phyloP scores from a whole-genome alignment of 2,113 vertebrate species.

The Pelecanoides urinatrix region DNA sequence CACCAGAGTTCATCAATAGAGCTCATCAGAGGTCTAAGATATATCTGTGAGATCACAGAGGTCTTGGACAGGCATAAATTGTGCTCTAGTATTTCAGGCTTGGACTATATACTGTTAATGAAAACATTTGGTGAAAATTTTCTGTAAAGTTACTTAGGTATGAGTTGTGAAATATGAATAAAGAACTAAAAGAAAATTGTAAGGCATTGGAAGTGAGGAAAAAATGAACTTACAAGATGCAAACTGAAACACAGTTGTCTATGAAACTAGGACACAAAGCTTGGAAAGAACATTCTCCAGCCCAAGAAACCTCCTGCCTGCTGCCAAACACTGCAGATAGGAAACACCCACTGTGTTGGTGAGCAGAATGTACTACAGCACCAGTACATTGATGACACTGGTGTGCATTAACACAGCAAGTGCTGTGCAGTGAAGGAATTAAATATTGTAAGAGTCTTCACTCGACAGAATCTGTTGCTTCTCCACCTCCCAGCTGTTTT shows the following conservation, averaged over 20 bases:
- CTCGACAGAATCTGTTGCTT: neutral
- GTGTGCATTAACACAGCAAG: neutral
- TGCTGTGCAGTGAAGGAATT: neutral
- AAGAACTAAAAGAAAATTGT: neutral
- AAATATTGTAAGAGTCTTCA: neutral
- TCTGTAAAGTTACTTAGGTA: neutral
- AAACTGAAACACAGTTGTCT: neutral
- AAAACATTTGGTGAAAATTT: neutral
- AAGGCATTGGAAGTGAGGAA: neutral
- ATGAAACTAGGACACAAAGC: neutral
- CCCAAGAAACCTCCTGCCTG: neutral
- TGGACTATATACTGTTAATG: neutral
- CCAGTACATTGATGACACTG: neutral
- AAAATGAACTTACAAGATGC: neutral
- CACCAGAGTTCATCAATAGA: neutral
- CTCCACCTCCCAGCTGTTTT: neutral
- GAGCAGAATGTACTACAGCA: neutral
- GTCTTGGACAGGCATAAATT: neutral
- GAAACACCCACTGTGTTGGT: neutral
- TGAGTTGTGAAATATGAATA: neutral
- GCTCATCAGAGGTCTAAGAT: neutral
- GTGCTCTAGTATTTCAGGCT: accelerated
- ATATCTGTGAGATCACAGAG: neutral
- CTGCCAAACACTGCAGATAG: neutral
- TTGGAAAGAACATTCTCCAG: neutral